Evolutionary conservation across 2,113 vertebrate species (phyloP).

Genomic region (Platysteira castanea): DNA sequence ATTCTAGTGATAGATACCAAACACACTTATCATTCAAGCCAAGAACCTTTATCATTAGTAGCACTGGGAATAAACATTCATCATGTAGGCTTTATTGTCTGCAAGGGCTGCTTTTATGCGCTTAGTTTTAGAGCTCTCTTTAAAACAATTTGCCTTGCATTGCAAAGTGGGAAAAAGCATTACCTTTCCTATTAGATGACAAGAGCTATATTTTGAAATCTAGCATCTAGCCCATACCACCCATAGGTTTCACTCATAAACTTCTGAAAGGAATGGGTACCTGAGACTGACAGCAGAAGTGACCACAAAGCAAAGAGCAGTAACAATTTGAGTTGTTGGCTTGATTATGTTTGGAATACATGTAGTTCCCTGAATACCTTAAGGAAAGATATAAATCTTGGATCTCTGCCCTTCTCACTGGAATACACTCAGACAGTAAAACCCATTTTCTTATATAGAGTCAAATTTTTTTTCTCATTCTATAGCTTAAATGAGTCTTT

Average conservation of each 20-base stretch:
- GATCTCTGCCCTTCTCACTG: background rate
- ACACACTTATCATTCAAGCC: slow-evolving; percentile 5
- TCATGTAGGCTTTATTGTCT: slow-evolving; percentile 25
- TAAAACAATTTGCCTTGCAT: slow-evolving; percentile 23
- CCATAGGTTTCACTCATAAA: background rate
- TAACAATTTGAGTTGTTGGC: background rate
- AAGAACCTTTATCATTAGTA: background rate
- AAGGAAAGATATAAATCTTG: background rate
- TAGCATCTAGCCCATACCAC: background rate
- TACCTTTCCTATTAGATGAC: background rate
- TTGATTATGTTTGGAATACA: background rate
- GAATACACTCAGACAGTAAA: background rate
- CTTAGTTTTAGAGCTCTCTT: slow-evolving; percentile 1
- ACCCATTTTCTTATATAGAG: background rate
- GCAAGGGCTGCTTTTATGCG: slow-evolving; percentile 19
- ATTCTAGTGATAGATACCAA: background rate
- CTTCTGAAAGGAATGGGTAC: background rate
- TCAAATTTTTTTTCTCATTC: background rate
- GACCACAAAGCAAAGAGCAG: background rate
- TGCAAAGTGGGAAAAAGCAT: background rate
- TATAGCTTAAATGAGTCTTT: background rate
- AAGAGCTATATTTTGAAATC: background rate
- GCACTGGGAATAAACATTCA: slow-evolving; percentile 7
- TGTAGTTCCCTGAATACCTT: background rate
- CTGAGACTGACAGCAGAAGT: background rate